phyloP scores from a whole-genome alignment of 1,140 invertebrate genomes.

The Hyphantria cunea region DNA sequence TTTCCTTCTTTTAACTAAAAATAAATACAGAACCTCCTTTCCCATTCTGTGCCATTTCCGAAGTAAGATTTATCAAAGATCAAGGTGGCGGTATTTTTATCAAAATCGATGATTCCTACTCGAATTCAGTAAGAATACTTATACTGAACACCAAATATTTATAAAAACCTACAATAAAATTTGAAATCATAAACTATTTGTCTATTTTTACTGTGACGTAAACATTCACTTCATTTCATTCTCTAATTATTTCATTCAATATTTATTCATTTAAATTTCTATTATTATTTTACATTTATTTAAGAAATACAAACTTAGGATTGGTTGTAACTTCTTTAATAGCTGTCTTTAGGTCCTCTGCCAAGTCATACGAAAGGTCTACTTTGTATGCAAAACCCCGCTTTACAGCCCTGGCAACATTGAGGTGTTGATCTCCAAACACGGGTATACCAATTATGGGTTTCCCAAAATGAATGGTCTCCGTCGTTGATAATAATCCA shows the following conservation, averaged over 20 bases:
- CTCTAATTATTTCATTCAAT: neutral
- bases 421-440: constrained; percentile 83
- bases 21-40: too few relatives aligned
- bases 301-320: constrained; percentile 20
- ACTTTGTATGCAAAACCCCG: constrained; percentile 40
- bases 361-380: constrained; percentile 31
- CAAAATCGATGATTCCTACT: too few relatives aligned
- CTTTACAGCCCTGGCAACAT: constrained; percentile 44
- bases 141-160: too few relatives aligned
- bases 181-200: neutral
- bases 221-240: neutral
- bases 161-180: too few relatives aligned
- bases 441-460: constrained; percentile 86
- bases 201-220: neutral
- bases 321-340: neutral
- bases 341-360: constrained; percentile 33
- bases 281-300: neutral
- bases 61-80: too few relatives aligned
- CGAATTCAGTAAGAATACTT: too few relatives aligned
- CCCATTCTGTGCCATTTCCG: too few relatives aligned
- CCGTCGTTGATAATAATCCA: constrained; percentile 85
- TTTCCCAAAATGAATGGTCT: constrained; percentile 85
- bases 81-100: too few relatives aligned
- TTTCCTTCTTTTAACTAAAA: too few relatives aligned
- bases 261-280: neutral